phyloP scores from a whole-genome alignment of 2,797 vertebrate species.

The Microctenopoma steveboyesi region DNA sequence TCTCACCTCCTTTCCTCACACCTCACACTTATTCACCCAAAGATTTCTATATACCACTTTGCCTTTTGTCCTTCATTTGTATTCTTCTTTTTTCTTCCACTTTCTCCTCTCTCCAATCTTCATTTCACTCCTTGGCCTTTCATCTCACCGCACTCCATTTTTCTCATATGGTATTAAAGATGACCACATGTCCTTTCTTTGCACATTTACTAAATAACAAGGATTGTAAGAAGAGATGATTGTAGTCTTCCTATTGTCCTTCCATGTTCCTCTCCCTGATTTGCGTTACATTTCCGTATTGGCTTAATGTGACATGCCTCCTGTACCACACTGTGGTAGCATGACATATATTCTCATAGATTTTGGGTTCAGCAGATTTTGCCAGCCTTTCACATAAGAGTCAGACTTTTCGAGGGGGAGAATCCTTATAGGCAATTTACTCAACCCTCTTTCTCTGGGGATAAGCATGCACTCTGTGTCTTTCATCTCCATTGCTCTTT shows the following conservation, averaged over 20 bases:
- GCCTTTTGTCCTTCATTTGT: conserved; percentile 23
- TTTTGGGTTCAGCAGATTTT: conserved; percentile 45
- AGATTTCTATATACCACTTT: conserved; percentile 19
- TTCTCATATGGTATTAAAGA: not conserved
- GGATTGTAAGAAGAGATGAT: not conserved
- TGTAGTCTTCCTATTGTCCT: conserved; percentile 1
- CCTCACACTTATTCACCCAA: conserved; percentile 26
- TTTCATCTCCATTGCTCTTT: conserved; percentile 55
- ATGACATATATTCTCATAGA: conserved; percentile 28
- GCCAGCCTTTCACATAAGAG: conserved; percentile 48
- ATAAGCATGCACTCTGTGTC: conserved; percentile 35
- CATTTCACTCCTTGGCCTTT: not conserved
- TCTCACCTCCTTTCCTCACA: conserved; percentile 36
- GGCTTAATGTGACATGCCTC: conserved; percentile 19
- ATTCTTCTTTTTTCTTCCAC: conserved; percentile 25
- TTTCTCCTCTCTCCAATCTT: not conserved
- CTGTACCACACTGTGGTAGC: conserved; percentile 16
- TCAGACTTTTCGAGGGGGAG: conserved; percentile 44
- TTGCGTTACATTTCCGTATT: conserved; percentile 36
- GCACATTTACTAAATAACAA: conserved; percentile 6
- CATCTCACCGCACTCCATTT: conserved; percentile 9
- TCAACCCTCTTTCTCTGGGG: conserved; percentile 19
- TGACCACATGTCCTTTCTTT: not conserved
- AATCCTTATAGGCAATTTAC: conserved; percentile 51
- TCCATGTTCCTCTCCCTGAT: conserved; percentile 19